phyloP scores from a whole-genome alignment of 30 jellyfish, hydroid and myxozoan genomes.

The Chrysaora quinquecirrha region DNA sequence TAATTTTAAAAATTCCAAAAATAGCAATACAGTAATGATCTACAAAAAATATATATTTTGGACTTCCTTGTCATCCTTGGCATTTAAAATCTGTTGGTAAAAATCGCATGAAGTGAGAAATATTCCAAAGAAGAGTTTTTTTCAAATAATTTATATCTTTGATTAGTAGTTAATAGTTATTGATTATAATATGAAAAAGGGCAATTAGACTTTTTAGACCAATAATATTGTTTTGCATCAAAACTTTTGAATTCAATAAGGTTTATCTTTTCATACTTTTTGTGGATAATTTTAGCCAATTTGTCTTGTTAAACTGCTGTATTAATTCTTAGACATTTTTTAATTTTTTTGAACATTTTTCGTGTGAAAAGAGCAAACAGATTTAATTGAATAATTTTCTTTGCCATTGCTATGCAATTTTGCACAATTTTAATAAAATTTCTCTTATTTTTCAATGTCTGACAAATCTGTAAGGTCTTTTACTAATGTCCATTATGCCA shows the following conservation, averaged over 20 bases:
- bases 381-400: not conserved
- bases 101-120: not conserved
- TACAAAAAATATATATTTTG: too few relatives aligned
- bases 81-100: not conserved
- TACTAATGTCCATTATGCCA: not conserved
- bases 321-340: not conserved
- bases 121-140: not conserved
- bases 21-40: too few relatives aligned
- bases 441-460: not conserved
- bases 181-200: not conserved
- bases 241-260: not conserved
- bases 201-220: not conserved
- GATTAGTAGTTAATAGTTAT: not conserved
- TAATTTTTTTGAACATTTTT: not conserved
- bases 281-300: not conserved
- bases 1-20: too few relatives aligned
- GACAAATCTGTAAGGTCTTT: not conserved
- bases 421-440: not conserved
- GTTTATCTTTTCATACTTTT: not conserved
- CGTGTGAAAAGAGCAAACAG: not conserved
- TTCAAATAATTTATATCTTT: not conserved
- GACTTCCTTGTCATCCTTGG: not conserved
- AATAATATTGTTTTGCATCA: not conserved
- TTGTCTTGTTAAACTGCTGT: not conserved
- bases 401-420: not conserved